phyloP scores from a whole-genome alignment of 2,888 invertebrate species.

The Aleiodes alternator region DNA sequence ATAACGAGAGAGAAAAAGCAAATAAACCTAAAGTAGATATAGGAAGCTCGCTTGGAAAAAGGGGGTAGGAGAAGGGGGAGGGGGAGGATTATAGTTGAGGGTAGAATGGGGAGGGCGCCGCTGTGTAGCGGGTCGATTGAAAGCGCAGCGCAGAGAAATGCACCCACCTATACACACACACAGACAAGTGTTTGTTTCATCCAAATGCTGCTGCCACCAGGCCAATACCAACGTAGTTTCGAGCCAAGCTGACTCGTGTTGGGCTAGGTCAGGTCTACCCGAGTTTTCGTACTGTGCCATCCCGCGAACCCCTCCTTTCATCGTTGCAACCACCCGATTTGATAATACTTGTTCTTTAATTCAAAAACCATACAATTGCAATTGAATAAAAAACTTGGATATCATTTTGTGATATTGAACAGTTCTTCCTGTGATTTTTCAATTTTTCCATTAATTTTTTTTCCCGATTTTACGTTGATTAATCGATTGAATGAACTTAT shows the following conservation, averaged over 20 bases:
- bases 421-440: too few relatives aligned
- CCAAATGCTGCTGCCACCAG: conserved; percentile 38
- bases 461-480: too few relatives aligned
- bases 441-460: too few relatives aligned
- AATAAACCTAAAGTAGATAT: not conserved
- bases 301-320: conserved; percentile 64
- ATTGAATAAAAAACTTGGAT: too few relatives aligned
- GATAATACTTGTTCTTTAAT: not conserved
- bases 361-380: not conserved
- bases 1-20: not conserved
- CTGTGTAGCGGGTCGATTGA: conserved; percentile 72
- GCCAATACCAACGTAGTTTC: conserved; percentile 67
- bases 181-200: conserved; percentile 12
- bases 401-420: too few relatives aligned
- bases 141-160: conserved; percentile 74
- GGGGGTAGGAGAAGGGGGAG: too few relatives aligned
- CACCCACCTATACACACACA: conserved; percentile 65
- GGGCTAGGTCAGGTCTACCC: conserved; percentile 75
- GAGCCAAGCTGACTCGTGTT: conserved; percentile 73
- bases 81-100: conserved; percentile 13
- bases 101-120: conserved; percentile 57
- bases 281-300: conserved; percentile 73
- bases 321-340: conserved; percentile 41
- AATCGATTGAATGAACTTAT: too few relatives aligned
- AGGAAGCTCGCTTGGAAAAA: not conserved